Conservation (phyloP, 2,113 vertebrate species). For the Myiagra hebetior region DNA sequence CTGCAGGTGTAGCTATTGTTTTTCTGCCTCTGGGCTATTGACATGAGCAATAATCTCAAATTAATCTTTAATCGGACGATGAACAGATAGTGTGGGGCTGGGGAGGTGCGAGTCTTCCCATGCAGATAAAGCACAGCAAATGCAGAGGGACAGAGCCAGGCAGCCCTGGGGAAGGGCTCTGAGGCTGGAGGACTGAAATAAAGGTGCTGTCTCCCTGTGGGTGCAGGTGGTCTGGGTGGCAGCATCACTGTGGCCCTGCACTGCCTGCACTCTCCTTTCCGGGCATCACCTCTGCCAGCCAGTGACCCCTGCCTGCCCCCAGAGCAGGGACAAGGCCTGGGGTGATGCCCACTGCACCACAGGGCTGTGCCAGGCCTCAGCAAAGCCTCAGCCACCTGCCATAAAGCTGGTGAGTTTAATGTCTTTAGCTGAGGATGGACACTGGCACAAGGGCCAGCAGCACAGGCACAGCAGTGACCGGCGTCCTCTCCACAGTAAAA, state of each 20-base stretch:
- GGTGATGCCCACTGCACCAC: fast-evolving
- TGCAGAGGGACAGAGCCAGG: neutral
- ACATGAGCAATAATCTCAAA: conserved; percentile 2
- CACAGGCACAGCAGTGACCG: fast-evolving
- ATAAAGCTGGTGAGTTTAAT: fast-evolving
- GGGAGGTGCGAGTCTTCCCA: neutral
- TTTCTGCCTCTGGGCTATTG: neutral
- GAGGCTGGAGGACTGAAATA: neutral
- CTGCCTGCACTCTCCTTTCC: fast-evolving
- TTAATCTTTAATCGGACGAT: conserved; percentile 59
- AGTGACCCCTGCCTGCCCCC: neutral
- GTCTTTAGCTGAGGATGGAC: neutral
- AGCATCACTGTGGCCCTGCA: fast-evolving
- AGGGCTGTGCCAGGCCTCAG: fast-evolving
- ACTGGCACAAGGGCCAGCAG: neutral
- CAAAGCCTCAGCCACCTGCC: neutral
- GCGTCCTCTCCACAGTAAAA: neutral
- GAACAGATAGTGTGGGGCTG: neutral
- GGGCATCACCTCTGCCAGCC: fast-evolving
- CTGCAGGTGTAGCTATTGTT: conserved; percentile 68
- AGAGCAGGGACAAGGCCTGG: fast-evolving
- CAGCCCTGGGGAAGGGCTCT: neutral
- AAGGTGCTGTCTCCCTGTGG: neutral
- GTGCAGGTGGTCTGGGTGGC: neutral
- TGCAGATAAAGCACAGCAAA: neutral